Conservation (phyloP, 2,888 invertebrate species). For the Ashinkailepas kermadecensis region DNA sequence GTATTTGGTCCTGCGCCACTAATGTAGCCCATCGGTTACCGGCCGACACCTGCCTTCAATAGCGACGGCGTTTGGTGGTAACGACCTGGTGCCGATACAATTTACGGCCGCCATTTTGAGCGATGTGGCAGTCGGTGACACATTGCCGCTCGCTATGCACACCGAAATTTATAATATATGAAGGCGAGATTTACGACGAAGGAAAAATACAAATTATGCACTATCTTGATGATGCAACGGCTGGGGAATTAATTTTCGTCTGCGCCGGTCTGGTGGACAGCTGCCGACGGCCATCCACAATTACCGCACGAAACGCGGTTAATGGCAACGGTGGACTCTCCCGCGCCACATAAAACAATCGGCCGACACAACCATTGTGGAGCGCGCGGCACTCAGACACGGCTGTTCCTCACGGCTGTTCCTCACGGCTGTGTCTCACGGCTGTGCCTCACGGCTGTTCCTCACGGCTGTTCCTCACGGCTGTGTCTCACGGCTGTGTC, state of each 20-base stretch:
- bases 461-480: too few relatives aligned
- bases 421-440: too few relatives aligned
- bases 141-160: neutral
- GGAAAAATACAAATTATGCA: constrained; percentile 20
- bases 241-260: neutral
- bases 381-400: neutral
- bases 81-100: neutral
- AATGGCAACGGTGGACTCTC: neutral
- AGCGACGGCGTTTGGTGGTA: neutral
- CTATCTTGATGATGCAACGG: constrained; percentile 15
- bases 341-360: neutral
- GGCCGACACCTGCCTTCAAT: neutral
- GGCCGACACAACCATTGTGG: neutral
- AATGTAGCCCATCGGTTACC: neutral
- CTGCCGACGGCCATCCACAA: neutral
- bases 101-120: neutral
- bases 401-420: too few relatives aligned
- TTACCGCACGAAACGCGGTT: neutral
- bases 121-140: neutral
- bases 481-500: too few relatives aligned
- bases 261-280: neutral
- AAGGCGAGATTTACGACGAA: neutral
- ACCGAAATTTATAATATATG: constrained; percentile 16
- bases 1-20: neutral
- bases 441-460: too few relatives aligned